Conservation (phyloP, 2,888 invertebrate species). For the Drosophila trichaetosa region DNA sequence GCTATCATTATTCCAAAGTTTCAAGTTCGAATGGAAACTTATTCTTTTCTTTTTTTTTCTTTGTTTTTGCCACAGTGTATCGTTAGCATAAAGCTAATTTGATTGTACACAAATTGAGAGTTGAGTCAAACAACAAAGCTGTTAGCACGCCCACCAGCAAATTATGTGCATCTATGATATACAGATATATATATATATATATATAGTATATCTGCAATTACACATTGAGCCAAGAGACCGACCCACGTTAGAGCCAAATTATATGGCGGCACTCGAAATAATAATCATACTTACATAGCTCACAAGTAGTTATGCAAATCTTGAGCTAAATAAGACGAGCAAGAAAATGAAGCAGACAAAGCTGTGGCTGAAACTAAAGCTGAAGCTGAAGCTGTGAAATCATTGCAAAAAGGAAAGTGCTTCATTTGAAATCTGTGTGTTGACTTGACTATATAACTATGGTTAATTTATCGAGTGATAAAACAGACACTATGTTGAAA, state of each 20-base stretch:
- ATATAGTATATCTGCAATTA: constrained; percentile 41
- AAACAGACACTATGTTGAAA: constrained; percentile 13
- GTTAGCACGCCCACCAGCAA: constrained; percentile 57
- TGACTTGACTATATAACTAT: constrained; percentile 34
- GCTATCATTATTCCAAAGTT: background rate
- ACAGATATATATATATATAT: constrained; percentile 16
- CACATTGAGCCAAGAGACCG: constrained; percentile 31
- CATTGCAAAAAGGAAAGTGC: constrained; percentile 48
- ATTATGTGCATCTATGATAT: constrained; percentile 59
- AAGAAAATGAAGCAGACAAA: constrained; percentile 39
- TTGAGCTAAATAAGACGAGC: constrained; percentile 20
- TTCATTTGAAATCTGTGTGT: constrained; percentile 4
- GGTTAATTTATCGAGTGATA: constrained; percentile 27
- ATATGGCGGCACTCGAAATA: constrained; percentile 45
- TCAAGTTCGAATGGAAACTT: background rate
- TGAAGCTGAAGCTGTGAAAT: constrained; percentile 51
- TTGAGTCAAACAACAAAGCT: constrained; percentile 49
- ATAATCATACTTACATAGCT: constrained; percentile 30
- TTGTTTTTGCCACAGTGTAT: constrained; percentile 22
- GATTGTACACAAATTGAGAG: constrained; percentile 20
- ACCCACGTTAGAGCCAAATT: constrained; percentile 60
- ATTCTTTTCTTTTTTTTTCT: background rate
- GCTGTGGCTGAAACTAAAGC: constrained; percentile 49
- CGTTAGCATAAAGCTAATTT: constrained; percentile 54
- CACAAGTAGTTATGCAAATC: constrained; percentile 61